phyloP scores from a whole-genome alignment of 2,797 vertebrate genomes.

The Tragelaphus eurycerus region DNA sequence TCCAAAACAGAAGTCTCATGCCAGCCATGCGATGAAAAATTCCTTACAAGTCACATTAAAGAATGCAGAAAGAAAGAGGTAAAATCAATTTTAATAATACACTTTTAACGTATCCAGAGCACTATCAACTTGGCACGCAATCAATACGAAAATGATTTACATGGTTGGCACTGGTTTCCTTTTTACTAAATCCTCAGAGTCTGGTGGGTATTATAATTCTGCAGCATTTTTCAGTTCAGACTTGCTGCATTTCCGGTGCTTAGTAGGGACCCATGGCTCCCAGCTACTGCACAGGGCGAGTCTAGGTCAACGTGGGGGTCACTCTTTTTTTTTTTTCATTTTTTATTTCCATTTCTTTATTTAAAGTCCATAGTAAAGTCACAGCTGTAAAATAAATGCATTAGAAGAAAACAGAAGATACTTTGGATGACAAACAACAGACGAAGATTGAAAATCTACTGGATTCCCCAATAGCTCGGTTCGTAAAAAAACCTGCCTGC shows the following conservation, averaged over 20 bases:
- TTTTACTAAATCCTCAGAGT: not conserved
- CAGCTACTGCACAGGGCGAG: not conserved
- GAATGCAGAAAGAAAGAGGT: not conserved
- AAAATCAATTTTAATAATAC: not conserved
- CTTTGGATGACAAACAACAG: slow-evolving; percentile 81
- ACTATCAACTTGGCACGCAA: not conserved
- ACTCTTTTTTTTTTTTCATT: slow-evolving; percentile 49
- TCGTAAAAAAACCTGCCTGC: not conserved
- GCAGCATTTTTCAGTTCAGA: not conserved
- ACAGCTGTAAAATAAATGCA: slow-evolving; percentile 83
- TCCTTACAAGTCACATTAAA: not conserved
- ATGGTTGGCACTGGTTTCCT: not conserved
- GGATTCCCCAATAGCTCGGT: not conserved
- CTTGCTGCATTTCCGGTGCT: too few relatives aligned
- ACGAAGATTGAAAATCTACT: not conserved
- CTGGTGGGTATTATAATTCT: not conserved
- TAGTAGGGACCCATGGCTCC: not conserved
- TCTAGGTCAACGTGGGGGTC: not conserved
- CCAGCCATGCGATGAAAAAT: fast-evolving
- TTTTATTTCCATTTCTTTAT: slow-evolving; percentile 81
- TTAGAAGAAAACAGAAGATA: slow-evolving; percentile 82
- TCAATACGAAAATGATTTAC: not conserved
- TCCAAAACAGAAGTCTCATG: not conserved
- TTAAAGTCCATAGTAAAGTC: slow-evolving; percentile 82
- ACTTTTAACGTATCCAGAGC: not conserved